Evolutionary conservation across 1,140 invertebrate species (phyloP).

Genomic region (Anadara kagoshimensis): DNA sequence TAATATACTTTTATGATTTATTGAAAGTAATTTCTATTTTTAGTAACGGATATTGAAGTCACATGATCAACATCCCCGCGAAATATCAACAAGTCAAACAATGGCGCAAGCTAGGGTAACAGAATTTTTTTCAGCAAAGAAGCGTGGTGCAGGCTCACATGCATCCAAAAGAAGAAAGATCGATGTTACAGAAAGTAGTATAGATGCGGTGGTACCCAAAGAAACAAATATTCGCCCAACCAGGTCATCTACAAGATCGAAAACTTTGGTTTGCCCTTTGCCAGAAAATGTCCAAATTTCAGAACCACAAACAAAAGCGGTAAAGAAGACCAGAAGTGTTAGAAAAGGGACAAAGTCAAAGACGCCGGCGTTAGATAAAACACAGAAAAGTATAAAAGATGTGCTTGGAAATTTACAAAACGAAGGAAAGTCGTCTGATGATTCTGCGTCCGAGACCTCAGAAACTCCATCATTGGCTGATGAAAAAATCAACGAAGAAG

Average conservation of each 20-base stretch:
- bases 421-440: background rate
- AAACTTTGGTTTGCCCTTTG: background rate
- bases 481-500: constrained; percentile 36
- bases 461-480: background rate
- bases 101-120: constrained; percentile 64
- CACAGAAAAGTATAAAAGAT: constrained; percentile 18
- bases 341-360: background rate
- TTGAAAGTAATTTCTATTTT: background rate
- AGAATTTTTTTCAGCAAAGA: constrained; percentile 57
- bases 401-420: background rate
- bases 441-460: background rate
- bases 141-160: constrained; percentile 46
- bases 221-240: constrained; percentile 24
- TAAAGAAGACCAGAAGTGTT: background rate
- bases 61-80: constrained; percentile 33
- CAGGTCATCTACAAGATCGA: constrained; percentile 5
- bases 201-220: constrained; percentile 30
- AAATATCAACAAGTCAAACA: constrained; percentile 45
- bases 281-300: constrained; percentile 17
- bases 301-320: constrained; percentile 24
- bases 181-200: constrained; percentile 32
- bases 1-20: background rate
- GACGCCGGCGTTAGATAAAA: constrained; percentile 6
- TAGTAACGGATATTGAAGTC: background rate
- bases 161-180: constrained; percentile 65